phyloP scores from a whole-genome alignment of 2,888 invertebrate species.

The Calliscelio sp. region DNA sequence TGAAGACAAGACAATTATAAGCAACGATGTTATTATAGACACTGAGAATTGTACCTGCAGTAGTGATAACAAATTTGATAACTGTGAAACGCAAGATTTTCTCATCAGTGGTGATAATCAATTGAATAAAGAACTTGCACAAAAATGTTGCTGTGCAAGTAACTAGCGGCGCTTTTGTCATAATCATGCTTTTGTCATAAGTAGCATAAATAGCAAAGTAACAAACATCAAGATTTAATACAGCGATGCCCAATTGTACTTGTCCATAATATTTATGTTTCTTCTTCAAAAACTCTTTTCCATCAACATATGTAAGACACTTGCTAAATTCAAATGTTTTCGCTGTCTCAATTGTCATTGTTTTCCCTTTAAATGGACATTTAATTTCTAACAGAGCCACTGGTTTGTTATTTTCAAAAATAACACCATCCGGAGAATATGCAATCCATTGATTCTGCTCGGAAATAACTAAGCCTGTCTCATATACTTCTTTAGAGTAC shows the following conservation, averaged over 20 bases:
- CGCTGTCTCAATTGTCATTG: conserved; percentile 22
- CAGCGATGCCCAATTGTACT: conserved; percentile 63
- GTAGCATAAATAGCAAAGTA: conserved; percentile 17
- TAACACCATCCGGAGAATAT: conserved; percentile 27
- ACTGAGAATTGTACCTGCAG: too few relatives aligned
- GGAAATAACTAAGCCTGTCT: conserved; percentile 20
- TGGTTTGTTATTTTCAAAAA: conserved; percentile 59
- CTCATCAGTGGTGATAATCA: too few relatives aligned
- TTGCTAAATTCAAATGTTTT: conserved; percentile 21
- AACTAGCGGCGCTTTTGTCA: too few relatives aligned
- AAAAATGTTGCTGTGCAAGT: too few relatives aligned
- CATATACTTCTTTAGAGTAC: background rate
- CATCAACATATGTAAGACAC: background rate
- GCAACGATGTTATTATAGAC: too few relatives aligned
- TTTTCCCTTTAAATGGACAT: conserved; percentile 70
- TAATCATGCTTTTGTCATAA: conserved; percentile 13
- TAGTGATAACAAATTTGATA: too few relatives aligned
- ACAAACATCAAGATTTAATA: conserved; percentile 10
- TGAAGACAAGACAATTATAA: too few relatives aligned
- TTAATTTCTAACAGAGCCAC: conserved; percentile 73
- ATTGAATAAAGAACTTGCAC: too few relatives aligned
- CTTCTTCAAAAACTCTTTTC: conserved; percentile 19
- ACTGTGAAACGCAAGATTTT: too few relatives aligned
- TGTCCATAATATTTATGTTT: conserved; percentile 63
- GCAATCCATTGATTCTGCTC: conserved; percentile 27